Conservation (phyloP, 1,140 invertebrate genomes). For the Drosophila elegans region DNA sequence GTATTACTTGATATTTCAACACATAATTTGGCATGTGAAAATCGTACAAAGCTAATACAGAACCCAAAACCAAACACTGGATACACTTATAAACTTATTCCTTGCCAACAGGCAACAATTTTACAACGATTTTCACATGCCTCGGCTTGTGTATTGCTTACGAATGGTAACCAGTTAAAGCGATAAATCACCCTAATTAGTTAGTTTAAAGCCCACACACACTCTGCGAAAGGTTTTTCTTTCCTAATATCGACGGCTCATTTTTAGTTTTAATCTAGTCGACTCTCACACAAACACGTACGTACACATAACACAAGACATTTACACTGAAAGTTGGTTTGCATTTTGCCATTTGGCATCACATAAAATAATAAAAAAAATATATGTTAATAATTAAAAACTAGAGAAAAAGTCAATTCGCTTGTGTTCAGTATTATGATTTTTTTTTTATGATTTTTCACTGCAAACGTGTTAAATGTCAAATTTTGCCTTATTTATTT, state of each 20-base stretch:
- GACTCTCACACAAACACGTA: constrained; percentile 1
- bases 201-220: constrained; percentile 10
- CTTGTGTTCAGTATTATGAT: constrained; percentile 78
- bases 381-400: constrained; percentile 33
- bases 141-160: constrained; percentile 23
- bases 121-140: constrained; percentile 69
- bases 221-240: constrained; percentile 18
- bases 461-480: constrained; percentile 20
- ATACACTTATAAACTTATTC: neutral
- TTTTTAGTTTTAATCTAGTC: constrained; percentile 58
- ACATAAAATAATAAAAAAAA: constrained; percentile 36
- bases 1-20: constrained; percentile 8
- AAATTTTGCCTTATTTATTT: constrained; percentile 47
- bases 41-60: constrained; percentile 45
- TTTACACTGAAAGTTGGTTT: constrained; percentile 48
- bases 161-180: constrained; percentile 8
- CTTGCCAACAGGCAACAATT: neutral
- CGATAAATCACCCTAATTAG: constrained; percentile 7
- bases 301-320: neutral
- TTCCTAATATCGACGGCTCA: constrained; percentile 25
- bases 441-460: constrained; percentile 58
- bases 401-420: constrained; percentile 47
- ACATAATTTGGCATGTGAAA: constrained; percentile 41
- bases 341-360: constrained; percentile 48
- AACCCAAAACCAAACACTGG: constrained; percentile 5